Evolutionary conservation across 2,888 invertebrate genomes (phyloP).

Genomic region (Meteorus cinctellus): DNA sequence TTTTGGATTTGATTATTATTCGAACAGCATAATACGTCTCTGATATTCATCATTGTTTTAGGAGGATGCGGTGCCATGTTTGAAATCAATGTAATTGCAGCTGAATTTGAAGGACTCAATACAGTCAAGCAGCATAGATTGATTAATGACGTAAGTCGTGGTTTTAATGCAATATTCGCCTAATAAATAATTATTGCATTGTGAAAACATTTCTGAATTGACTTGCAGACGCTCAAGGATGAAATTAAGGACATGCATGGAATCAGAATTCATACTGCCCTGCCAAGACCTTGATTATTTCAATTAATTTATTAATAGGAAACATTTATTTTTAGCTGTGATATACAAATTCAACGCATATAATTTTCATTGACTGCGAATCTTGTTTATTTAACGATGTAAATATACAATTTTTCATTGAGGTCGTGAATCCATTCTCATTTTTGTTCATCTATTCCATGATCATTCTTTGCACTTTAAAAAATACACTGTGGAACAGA

Average conservation of each 20-base stretch:
- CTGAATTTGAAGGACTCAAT: constrained; percentile 81
- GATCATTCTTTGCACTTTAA: no score
- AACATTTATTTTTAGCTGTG: neutral
- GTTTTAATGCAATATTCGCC: constrained; percentile 32
- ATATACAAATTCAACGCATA: constrained; percentile 5
- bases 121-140: constrained; percentile 84
- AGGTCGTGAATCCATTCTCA: neutral
- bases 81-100: constrained; percentile 81
- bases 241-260: constrained; percentile 91
- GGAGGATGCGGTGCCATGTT: constrained; percentile 90
- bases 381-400: constrained; percentile 17
- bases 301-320: neutral
- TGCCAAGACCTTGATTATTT: constrained; percentile 37
- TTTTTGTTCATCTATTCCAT: neutral
- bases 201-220: constrained; percentile 17
- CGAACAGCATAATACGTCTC: constrained; percentile 5
- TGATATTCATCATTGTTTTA: constrained; percentile 57
- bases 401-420: constrained; percentile 20
- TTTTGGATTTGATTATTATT: neutral
- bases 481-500: no score
- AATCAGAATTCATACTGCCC: constrained; percentile 82
- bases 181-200: neutral
- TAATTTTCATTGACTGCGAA: neutral
- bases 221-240: constrained; percentile 78
- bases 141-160: constrained; percentile 77